These are phyloP conservation scores for Bugula neritina DNA, from an alignment of 2,888 invertebrate species.

Conservation along the genomic window DNA sequence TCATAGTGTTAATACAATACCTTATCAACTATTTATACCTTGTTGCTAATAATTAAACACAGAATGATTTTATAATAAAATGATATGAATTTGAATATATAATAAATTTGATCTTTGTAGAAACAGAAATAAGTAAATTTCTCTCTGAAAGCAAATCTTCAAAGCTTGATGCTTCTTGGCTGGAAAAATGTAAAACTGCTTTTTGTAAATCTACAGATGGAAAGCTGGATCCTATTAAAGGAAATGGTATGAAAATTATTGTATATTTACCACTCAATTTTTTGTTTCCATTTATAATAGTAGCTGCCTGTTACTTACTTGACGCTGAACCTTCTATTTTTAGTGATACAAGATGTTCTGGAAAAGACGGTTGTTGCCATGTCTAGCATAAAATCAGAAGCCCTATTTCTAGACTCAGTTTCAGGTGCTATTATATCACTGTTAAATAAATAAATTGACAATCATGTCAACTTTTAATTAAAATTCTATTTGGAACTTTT, in stretches of 20 bases:
- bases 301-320: no score
- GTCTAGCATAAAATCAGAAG: slow-evolving; percentile 38
- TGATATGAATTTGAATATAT: no score
- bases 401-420: slow-evolving; percentile 36
- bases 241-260: slow-evolving; percentile 36
- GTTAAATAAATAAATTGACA: no score
- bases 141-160: slow-evolving; percentile 37
- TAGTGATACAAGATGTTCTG: slow-evolving; percentile 45
- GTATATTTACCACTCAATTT: not conserved
- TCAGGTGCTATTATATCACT: slow-evolving; percentile 21
- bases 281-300: not conserved
- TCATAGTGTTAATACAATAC: no score
- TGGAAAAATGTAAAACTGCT: slow-evolving; percentile 41
- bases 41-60: no score
- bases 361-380: slow-evolving; percentile 37
- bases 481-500: no score
- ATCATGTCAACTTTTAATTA: no score
- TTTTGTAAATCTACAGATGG: slow-evolving; percentile 38
- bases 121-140: slow-evolving; percentile 38
- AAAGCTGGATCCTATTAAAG: slow-evolving; percentile 43
- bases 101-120: no score
- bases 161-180: slow-evolving; percentile 39
- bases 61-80: no score
- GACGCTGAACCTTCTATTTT: no score
- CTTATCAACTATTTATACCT: no score